phyloP scores from a whole-genome alignment of 2,888 invertebrate genomes.

The Adineta ricciae region DNA sequence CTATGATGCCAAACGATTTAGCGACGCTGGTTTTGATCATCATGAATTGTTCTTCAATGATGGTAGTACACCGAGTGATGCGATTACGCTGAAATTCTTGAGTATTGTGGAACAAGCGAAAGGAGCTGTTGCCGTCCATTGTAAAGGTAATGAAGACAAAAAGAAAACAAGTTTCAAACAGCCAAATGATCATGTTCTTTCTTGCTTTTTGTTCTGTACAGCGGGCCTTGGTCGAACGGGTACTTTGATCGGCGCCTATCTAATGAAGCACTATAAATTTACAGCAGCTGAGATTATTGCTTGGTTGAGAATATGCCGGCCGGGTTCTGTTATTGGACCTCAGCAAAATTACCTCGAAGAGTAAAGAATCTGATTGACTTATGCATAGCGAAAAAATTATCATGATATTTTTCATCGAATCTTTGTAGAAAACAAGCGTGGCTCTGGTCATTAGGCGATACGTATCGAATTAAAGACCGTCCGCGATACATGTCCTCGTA shows the following conservation, averaged over 20 bases:
- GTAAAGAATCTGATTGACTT: neutral
- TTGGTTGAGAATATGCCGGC: constrained; percentile 89
- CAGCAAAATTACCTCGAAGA: constrained; percentile 74
- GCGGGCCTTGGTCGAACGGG: constrained; percentile 97
- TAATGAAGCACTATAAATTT: constrained; percentile 75
- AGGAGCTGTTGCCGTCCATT: constrained; percentile 90
- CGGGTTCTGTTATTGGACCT: constrained; percentile 91
- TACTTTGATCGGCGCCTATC: constrained; percentile 86
- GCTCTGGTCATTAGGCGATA: constrained; percentile 31
- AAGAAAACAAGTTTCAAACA: no score
- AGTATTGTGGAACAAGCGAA: constrained; percentile 71
- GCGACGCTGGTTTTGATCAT: constrained; percentile 80
- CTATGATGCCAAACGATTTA: constrained; percentile 76
- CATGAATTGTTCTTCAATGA: constrained; percentile 91
- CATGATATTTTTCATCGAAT: no score
- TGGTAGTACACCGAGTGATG: constrained; percentile 81
- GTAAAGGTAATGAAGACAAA: constrained; percentile 57
- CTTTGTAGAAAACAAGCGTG: constrained; percentile 28
- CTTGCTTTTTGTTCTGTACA: neutral
- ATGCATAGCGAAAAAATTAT: no score
- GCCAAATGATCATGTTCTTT: constrained; percentile 39
- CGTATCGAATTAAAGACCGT: constrained; percentile 23
- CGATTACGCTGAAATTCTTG: constrained; percentile 77
- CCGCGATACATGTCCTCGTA: neutral
- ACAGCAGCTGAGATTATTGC: constrained; percentile 85